Percentiles rank a stretch among this genome's conserved stretches.
Evolutionary conservation across 1,140 invertebrate species (phyloP).

Genomic region (Thaumatotibia leucotreta): DNA sequence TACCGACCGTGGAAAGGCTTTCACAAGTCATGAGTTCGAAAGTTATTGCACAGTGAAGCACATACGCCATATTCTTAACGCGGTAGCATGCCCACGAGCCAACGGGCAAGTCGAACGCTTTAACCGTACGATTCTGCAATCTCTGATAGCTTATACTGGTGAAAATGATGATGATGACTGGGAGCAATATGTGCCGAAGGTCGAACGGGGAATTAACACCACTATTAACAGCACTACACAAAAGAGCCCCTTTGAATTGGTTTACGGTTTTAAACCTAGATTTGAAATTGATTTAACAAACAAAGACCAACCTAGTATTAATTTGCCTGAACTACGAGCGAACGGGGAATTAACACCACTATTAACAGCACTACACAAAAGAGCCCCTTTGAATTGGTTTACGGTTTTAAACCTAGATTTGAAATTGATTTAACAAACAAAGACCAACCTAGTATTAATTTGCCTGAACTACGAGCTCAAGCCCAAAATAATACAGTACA

Average conservation of each 20-base stretch:
- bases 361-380: conserved; percentile 6
- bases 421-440: neutral
- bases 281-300: no score
- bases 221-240: no score
- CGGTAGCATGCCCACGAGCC: conserved; percentile 17
- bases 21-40: conserved; percentile 19
- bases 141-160: neutral
- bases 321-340: no score
- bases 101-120: conserved; percentile 24
- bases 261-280: no score
- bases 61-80: conserved; percentile 17
- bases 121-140: neutral
- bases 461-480: neutral
- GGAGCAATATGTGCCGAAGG: conserved; percentile 10
- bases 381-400: conserved; percentile 2
- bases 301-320: no score
- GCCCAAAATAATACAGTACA: neutral
- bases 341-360: neutral
- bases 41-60: conserved; percentile 18
- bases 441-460: neutral
- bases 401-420: conserved; percentile 6
- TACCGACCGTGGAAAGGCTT: conserved; percentile 21
- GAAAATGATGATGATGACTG: neutral
- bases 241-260: no score
- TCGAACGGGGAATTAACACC: no score